Percentiles rank a stretch among this genome's conserved stretches.
Evolutionary conservation across 2,888 invertebrate genomes (phyloP).

Genomic region (Synanthedon formicaeformis): DNA sequence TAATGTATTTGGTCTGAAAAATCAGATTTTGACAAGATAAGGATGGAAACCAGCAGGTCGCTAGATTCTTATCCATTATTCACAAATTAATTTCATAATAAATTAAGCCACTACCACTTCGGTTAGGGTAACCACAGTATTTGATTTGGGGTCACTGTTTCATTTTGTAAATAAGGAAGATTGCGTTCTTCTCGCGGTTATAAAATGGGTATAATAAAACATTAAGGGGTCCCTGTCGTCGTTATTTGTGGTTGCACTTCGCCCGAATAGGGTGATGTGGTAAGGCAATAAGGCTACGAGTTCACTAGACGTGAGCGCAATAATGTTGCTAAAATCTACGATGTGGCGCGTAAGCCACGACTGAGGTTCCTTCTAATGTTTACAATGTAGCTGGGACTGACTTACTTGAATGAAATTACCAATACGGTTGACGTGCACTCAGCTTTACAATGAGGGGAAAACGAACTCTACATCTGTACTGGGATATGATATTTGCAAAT

Average conservation of each 20-base stretch:
- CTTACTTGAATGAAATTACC: neutral
- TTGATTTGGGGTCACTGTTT: constrained; percentile 19
- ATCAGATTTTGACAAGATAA: too few species aligned
- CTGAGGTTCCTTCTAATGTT: neutral
- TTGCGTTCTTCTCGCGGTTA: constrained; percentile 55
- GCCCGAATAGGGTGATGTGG: constrained; percentile 23
- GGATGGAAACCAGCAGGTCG: too few species aligned
- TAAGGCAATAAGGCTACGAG: constrained; percentile 34
- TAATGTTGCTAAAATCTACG: constrained; percentile 28
- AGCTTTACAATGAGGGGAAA: constrained; percentile 27
- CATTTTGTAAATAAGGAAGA: constrained; percentile 52
- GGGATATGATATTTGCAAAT: constrained; percentile 45
- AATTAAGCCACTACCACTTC: too few species aligned
- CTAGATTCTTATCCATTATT: too few species aligned
- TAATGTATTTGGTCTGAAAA: too few species aligned
- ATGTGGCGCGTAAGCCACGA: constrained; percentile 33
- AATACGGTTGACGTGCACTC: constrained; percentile 7
- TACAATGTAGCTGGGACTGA: neutral
- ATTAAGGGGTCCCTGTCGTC: constrained; percentile 43
- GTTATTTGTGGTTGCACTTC: constrained; percentile 57
- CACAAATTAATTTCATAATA: too few species aligned
- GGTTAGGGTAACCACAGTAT: too few species aligned
- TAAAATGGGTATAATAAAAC: constrained; percentile 58
- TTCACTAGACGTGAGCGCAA: constrained; percentile 15
- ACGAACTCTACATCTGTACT: constrained; percentile 19